Evolutionary conservation across 2,113 vertebrate species (phyloP).

Genomic region (Equus quagga): DNA sequence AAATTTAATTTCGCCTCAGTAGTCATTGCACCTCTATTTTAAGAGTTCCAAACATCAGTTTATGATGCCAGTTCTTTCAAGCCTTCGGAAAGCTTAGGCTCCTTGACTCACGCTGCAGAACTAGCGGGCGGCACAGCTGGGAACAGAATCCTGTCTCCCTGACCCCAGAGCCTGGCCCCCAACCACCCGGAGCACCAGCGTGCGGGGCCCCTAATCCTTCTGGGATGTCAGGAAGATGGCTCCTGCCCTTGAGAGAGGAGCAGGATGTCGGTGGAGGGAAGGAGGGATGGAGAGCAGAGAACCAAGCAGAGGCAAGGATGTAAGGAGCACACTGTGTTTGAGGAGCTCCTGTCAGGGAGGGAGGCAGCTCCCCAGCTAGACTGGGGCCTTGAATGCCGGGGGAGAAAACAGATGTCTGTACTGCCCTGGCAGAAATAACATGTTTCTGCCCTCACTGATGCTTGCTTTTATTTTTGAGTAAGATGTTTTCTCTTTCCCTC

Average conservation of each 20-base stretch:
- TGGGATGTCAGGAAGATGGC: not conserved
- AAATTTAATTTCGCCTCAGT: not conserved
- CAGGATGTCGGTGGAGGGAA: rapidly evolving
- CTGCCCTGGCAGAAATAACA: not conserved
- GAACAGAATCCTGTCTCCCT: not conserved
- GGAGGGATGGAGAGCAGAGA: not conserved
- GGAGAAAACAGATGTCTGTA: not conserved
- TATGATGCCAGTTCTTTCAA: not conserved
- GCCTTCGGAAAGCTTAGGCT: not conserved
- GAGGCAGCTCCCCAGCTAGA: too few relatives aligned
- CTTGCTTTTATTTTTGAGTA: not conserved
- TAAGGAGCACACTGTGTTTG: rapidly evolving
- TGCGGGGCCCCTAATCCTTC: not conserved
- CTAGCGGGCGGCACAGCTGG: not conserved
- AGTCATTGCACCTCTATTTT: not conserved
- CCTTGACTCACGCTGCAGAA: not conserved
- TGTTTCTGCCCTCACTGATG: not conserved
- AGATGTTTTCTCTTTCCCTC: not conserved
- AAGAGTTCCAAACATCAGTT: not conserved
- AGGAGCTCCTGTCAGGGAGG: too few relatives aligned
- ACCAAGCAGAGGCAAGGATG: not conserved
- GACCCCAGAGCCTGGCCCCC: not conserved
- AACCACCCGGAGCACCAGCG: not conserved
- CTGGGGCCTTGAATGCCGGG: rapidly evolving
- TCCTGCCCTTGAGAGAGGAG: not conserved